These are phyloP conservation scores for Saccostrea cuccullata DNA, from an alignment of 1,140 invertebrate species.

Conservation along the genomic window DNA sequence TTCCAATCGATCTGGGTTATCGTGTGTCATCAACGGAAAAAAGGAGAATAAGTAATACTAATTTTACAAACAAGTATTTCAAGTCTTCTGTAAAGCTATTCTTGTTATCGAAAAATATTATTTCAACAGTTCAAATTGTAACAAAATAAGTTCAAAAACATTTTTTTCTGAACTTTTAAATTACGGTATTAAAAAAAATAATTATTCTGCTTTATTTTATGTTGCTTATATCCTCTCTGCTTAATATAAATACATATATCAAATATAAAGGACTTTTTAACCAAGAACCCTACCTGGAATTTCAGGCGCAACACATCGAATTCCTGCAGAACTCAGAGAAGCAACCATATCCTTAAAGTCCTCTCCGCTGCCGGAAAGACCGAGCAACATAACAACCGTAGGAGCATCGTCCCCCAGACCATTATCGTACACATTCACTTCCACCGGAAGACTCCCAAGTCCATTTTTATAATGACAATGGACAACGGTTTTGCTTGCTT, in stretches of 20 bases:
- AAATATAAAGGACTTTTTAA: background rate
- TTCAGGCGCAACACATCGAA: slow-evolving; percentile 19
- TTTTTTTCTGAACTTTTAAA: no score
- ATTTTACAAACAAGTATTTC: no score
- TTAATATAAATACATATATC: no score
- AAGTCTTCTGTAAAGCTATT: no score
- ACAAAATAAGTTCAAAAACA: no score
- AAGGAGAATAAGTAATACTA: no score
- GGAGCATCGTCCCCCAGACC: background rate
- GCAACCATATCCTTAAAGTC: background rate
- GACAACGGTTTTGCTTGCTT: background rate
- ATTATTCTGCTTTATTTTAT: no score
- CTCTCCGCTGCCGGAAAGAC: background rate
- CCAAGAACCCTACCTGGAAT: background rate
- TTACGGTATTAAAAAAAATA: no score
- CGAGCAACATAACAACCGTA: slow-evolving; percentile 19
- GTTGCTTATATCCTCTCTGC: no score
- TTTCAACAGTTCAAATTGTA: no score
- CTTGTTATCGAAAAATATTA: no score
- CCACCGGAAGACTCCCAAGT: background rate
- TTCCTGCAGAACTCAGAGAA: background rate
- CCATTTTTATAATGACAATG: slow-evolving; percentile 1
- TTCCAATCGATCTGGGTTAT: background rate
- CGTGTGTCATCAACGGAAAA: no score
- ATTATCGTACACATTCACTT: slow-evolving; percentile 9